Conservation (phyloP, 2,888 invertebrate species). For the Catonia carolina region DNA sequence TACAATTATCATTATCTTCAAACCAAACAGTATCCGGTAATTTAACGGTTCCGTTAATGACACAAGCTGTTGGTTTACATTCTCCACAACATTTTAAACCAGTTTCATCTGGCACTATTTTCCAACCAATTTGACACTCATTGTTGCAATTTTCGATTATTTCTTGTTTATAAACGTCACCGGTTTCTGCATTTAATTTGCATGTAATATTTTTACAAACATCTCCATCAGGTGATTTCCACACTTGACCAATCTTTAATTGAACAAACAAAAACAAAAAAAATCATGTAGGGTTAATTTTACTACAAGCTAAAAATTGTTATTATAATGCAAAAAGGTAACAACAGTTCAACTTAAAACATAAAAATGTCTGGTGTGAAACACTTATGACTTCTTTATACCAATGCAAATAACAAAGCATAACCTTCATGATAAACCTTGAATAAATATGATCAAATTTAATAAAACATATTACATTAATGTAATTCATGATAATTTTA, state of each 20-base stretch:
- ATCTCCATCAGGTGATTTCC: slow-evolving; percentile 49
- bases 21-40: slow-evolving; percentile 53
- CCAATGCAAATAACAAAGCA: no score
- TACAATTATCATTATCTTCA: slow-evolving; percentile 54
- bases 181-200: slow-evolving; percentile 41
- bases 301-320: no score
- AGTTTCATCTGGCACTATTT: no score
- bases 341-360: no score
- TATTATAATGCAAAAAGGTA: no score
- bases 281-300: no score
- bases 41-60: slow-evolving; percentile 47
- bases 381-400: no score
- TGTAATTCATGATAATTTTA: no score
- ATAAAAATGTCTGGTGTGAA: no score
- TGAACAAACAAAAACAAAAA: background rate
- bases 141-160: slow-evolving; percentile 49
- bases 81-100: slow-evolving; percentile 53
- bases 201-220: slow-evolving; percentile 53
- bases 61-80: slow-evolving; percentile 56
- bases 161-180: slow-evolving; percentile 49
- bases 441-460: no score
- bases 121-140: slow-evolving; percentile 41
- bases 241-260: slow-evolving; percentile 49
- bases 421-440: no score
- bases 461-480: no score